A percentile compares a stretch with the other conserved stretches of the same genome.
These are phyloP conservation scores for Donacobius atricapilla DNA, from an alignment of 2,113 vertebrate genomes.

Conservation along the genomic window DNA sequence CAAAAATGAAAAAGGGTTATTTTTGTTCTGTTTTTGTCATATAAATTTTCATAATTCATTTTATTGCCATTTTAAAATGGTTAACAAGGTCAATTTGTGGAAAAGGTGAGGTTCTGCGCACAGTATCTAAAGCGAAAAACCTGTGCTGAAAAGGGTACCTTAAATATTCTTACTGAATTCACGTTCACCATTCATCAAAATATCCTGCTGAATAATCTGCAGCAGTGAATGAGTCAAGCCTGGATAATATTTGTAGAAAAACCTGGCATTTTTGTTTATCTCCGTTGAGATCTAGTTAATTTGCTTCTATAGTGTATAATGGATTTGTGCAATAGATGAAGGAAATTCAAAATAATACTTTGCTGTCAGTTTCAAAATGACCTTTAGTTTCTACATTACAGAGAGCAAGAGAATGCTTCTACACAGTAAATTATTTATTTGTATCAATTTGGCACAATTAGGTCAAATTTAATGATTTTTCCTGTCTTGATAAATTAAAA, in stretches of 20 bases:
- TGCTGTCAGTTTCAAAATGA: neutral
- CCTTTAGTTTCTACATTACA: neutral
- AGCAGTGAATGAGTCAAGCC: neutral
- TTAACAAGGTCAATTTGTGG: neutral
- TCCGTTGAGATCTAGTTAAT: neutral
- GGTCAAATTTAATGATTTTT: neutral
- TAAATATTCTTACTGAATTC: neutral
- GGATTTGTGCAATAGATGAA: neutral
- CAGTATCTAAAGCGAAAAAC: neutral
- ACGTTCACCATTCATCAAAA: neutral
- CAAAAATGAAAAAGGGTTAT: neutral
- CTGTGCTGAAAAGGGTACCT: neutral
- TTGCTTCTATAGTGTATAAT: neutral
- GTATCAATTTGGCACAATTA: neutral
- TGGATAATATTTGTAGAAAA: neutral
- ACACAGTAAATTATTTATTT: neutral
- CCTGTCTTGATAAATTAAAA: neutral
- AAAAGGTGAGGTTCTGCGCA: neutral
- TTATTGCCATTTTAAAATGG: neutral
- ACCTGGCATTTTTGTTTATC: neutral
- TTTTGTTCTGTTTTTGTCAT: neutral
- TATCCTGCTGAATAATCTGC: neutral
- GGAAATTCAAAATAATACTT: neutral
- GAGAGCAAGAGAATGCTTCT: neutral
- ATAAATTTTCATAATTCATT: neutral